These are phyloP conservation scores for Haplochromis vanheusdeni DNA, from an alignment of 2,113 vertebrate genomes.

Conservation along the genomic window DNA sequence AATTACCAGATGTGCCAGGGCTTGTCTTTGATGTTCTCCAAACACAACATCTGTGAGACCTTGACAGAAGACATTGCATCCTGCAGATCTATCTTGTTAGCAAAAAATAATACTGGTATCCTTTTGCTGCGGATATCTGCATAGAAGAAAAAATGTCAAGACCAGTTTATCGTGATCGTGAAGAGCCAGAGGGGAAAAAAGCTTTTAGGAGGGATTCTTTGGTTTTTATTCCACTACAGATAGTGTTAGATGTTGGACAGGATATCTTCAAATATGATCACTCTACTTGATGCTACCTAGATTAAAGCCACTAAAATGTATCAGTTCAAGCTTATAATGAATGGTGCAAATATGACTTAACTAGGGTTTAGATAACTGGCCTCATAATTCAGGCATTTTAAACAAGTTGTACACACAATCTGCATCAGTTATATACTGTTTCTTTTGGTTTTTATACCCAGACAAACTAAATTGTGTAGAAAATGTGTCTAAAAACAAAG, in stretches of 20 bases:
- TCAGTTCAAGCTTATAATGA: not conserved
- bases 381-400: not conserved
- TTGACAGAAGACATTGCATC: constrained; percentile 90
- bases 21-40: constrained; percentile 97
- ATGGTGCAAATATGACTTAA: not conserved
- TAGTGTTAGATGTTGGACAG: not conserved
- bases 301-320: not conserved
- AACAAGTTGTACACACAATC: not conserved
- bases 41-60: constrained; percentile 87
- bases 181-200: not conserved
- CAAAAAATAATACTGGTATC: constrained; percentile 93
- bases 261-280: not conserved
- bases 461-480: not conserved
- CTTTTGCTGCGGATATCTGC: constrained; percentile 87
- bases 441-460: not conserved
- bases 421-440: not conserved
- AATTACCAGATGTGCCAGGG: constrained; percentile 98
- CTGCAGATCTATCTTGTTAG: constrained; percentile 96
- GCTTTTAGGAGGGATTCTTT: not conserved
- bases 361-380: not conserved
- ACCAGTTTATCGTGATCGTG: not conserved
- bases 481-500: not conserved
- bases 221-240: not conserved
- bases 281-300: not conserved
- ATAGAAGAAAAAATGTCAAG: not conserved